These are phyloP conservation scores for Epirrhoe alternata DNA, from an alignment of 2,888 invertebrate species.

Conservation along the genomic window DNA sequence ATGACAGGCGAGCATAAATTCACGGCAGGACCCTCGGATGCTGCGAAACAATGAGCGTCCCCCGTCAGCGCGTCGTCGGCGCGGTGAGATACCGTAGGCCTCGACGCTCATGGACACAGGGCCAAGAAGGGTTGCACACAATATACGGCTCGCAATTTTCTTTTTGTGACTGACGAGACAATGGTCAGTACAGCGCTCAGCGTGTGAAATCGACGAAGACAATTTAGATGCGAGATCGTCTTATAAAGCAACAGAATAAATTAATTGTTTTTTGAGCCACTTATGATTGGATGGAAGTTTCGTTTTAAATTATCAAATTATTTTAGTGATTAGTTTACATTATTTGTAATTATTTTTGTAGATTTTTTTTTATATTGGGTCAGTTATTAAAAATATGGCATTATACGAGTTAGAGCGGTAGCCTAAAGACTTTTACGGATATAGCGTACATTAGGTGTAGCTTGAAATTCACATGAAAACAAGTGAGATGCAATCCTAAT, in stretches of 20 bases:
- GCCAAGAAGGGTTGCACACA: constrained; percentile 71
- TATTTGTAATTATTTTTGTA: too few species aligned
- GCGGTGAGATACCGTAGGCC: constrained; percentile 74
- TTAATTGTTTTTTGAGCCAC: constrained; percentile 44
- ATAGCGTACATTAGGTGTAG: constrained; percentile 22
- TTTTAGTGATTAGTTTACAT: too few species aligned
- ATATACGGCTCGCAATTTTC: constrained; percentile 73
- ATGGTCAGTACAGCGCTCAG: constrained; percentile 74
- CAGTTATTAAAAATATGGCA: not conserved
- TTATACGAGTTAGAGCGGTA: not conserved
- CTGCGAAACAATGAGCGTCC: constrained; percentile 79
- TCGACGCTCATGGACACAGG: constrained; percentile 72
- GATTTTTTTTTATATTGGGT: too few species aligned
- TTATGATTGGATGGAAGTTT: not conserved
- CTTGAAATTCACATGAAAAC: constrained; percentile 33
- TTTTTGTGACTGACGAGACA: constrained; percentile 74
- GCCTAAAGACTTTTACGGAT: constrained; percentile 1
- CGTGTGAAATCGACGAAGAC: constrained; percentile 73
- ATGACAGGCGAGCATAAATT: constrained; percentile 84
- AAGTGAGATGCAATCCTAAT: constrained; percentile 46
- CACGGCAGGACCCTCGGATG: constrained; percentile 79
- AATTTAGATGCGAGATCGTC: constrained; percentile 53
- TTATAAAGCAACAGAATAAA: constrained; percentile 55
- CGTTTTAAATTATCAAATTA: too few species aligned
- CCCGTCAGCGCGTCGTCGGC: constrained; percentile 70